These are phyloP conservation scores for Eumeta japonica DNA, from an alignment of 1,140 invertebrate species.

Conservation along the genomic window DNA sequence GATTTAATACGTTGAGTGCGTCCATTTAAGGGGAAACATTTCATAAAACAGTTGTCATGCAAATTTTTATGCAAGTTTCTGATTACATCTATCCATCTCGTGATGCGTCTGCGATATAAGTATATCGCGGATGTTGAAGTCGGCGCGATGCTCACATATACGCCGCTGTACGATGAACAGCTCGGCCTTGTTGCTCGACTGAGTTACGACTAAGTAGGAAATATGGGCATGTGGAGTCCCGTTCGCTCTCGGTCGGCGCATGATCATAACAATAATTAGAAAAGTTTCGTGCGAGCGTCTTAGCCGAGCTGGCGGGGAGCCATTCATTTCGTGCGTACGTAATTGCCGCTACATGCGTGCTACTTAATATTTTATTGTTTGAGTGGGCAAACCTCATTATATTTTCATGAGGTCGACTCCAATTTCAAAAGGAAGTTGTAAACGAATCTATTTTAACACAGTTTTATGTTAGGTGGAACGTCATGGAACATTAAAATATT, in stretches of 20 bases:
- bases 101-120: not conserved
- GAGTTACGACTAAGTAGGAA: conserved; percentile 47
- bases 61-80: not conserved
- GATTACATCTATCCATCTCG: not conserved
- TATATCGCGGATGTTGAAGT: too few relatives aligned
- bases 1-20: conserved; percentile 49
- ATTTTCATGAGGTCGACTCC: too few relatives aligned
- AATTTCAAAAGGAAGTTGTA: too few relatives aligned
- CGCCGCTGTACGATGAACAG: too few relatives aligned
- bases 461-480: not conserved
- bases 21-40: conserved; percentile 21
- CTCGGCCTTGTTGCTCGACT: too few relatives aligned
- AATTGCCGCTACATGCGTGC: not conserved
- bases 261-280: conserved; percentile 52
- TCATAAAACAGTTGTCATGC: not conserved
- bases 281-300: conserved; percentile 40
- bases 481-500: not conserved
- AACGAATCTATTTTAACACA: too few relatives aligned
- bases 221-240: conserved; percentile 34
- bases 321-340: conserved; percentile 29
- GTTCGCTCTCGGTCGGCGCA: conserved; percentile 33
- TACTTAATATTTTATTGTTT: not conserved
- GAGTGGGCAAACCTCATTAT: too few relatives aligned
- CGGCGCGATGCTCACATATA: too few relatives aligned
- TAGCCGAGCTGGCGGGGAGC: conserved; percentile 27